Evolutionary conservation across 2,797 vertebrate genomes (phyloP), one percentile per base, ranked within the genome.

Genomic region (Cirrhinus mrigala): DNA sequence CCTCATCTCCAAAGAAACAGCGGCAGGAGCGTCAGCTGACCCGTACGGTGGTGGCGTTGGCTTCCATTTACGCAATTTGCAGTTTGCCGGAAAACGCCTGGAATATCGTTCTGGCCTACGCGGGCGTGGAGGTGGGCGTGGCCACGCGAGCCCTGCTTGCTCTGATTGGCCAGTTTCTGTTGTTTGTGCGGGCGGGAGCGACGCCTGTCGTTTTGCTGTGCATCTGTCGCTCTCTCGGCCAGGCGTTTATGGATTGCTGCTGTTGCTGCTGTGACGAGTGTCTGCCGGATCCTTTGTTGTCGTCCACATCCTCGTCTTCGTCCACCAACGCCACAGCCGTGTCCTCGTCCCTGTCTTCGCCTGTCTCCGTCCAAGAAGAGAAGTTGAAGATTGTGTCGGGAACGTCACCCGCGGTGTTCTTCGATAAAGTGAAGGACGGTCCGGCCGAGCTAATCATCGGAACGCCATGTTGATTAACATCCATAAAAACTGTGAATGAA

Each of bases 171-270:
- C 98, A 99, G 94, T 96, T 99, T 93, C 96, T 99, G 90, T 82
- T 97, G 81, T 99, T 99, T 79, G 88, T 93, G 87, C 97, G 97
- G 75, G 97, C 96, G 5, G 95, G 97, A 0, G 91, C 95, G 20
- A 96, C 97, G 0, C 98, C 98, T 0, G 91, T 97, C 66, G 86
- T 99, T 88, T 95, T 99, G 44, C 92, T 99, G 52, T 96, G 96
- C 15, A 90, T 98, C 85, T 97, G 97, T 14, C 96, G 96, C 86
- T 95, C 97, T 0, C 94, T 99, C 84, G 97, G 98, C 79, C 97
- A 94, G 92, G 97, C 97, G 86, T 99, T 99, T 90, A 93, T 98
- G 94, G 97, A 97, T 93, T 99, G 98, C 91, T 99, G 98, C 91
- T 98, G 97, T 91, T 98, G 97, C 92, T 97, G 97, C 92, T 99